A percentile compares a stretch with the other conserved stretches of the same genome.
Evolutionary conservation across 2,113 vertebrate genomes (phyloP).

Genomic region (Phasianus colchicus): DNA sequence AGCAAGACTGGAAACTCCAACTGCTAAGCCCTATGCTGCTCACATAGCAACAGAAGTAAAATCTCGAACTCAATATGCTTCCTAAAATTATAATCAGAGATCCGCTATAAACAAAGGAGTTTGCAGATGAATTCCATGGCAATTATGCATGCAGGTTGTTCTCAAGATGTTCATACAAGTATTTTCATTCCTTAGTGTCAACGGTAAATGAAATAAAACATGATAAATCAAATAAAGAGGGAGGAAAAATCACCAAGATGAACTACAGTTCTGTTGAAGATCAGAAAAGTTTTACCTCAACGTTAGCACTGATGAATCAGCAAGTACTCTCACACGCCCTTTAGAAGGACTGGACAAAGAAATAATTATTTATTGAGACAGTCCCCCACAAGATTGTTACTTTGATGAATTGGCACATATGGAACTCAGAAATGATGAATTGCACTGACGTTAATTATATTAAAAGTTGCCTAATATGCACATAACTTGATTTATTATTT

Average conservation of each 20-base stretch:
- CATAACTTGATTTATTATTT: slow-evolving; percentile 57
- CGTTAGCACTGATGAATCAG: slow-evolving; percentile 34
- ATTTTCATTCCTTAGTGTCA: not conserved
- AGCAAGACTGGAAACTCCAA: not conserved
- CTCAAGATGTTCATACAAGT: not conserved
- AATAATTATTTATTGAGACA: slow-evolving; percentile 68
- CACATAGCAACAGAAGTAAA: not conserved
- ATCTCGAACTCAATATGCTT: not conserved
- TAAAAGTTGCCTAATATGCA: slow-evolving; percentile 54
- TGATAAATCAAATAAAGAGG: not conserved
- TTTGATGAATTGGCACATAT: slow-evolving; percentile 65
- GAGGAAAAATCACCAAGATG: not conserved
- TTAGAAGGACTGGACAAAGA: slow-evolving; percentile 19
- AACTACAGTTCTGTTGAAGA: not conserved
- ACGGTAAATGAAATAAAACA: not conserved
- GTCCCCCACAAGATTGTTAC: slow-evolving; percentile 34
- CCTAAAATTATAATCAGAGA: not conserved
- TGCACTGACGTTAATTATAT: slow-evolving; percentile 33
- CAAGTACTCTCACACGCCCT: slow-evolving; percentile 28
- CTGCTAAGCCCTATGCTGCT: not conserved
- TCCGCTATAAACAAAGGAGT: not conserved
- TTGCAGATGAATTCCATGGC: not conserved
- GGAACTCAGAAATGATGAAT: slow-evolving; percentile 51
- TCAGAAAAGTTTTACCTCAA: slow-evolving; percentile 30
- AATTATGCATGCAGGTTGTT: not conserved